These are phyloP conservation scores for Calameuta filiformis DNA, from an alignment of 2,888 invertebrate genomes.

Conservation along the genomic window DNA sequence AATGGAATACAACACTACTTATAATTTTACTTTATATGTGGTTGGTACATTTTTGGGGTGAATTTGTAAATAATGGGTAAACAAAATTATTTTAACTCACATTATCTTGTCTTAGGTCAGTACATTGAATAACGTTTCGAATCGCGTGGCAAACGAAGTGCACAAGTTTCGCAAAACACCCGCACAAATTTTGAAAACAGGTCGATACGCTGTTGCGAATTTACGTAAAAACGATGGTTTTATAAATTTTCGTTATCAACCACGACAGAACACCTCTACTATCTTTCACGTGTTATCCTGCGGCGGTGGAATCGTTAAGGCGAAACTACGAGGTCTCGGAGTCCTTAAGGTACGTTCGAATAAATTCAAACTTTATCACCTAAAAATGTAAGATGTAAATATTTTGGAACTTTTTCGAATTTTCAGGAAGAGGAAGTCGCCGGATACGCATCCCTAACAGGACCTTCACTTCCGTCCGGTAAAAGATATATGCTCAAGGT, in stretches of 20 bases:
- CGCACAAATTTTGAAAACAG: conserved; percentile 51
- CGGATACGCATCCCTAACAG: conserved; percentile 53
- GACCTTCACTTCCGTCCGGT: conserved; percentile 55
- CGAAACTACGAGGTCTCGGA: conserved; percentile 56
- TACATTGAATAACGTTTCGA: conserved; percentile 55
- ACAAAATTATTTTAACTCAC: background rate
- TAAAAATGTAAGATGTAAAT: background rate
- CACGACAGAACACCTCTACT: conserved; percentile 55
- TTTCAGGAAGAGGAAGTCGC: conserved; percentile 55
- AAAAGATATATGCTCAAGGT: conserved; percentile 60
- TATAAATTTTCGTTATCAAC: conserved; percentile 58
- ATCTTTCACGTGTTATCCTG: conserved; percentile 60
- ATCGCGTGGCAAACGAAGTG: conserved; percentile 52
- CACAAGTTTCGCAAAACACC: conserved; percentile 56
- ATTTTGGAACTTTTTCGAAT: background rate
- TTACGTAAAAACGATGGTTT: conserved; percentile 57
- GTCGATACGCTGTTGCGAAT: conserved; percentile 50
- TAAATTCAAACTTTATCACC: background rate
- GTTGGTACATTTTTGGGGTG: conserved; percentile 35
- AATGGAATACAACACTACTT: conserved; percentile 61
- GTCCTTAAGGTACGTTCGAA: conserved; percentile 44
- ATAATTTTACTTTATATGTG: conserved; percentile 63
- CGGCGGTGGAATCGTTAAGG: conserved; percentile 55
- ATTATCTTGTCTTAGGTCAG: conserved; percentile 44
- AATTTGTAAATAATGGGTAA: background rate